Percentiles rank a stretch among this genome's conserved stretches.
Conservation (phyloP, 2,113 vertebrate species). For the Syngnathus scovelli region DNA sequence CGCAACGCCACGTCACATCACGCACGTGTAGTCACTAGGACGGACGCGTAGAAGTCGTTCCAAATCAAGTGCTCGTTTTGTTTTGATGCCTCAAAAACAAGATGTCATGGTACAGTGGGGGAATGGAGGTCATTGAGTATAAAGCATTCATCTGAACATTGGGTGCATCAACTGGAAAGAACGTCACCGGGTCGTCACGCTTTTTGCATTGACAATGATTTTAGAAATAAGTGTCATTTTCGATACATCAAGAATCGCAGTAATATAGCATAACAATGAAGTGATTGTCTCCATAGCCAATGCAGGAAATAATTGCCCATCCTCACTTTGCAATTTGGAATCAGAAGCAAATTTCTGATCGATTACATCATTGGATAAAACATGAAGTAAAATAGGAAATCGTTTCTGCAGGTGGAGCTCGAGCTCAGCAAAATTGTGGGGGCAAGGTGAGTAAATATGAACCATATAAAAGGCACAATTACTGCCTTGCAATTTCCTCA, state of each 20-base stretch:
- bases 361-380: neutral
- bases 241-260: conserved; percentile 6
- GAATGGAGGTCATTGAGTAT: conserved; percentile 21
- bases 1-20: neutral
- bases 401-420: neutral
- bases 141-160: conserved; percentile 25
- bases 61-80: too few relatives aligned
- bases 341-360: neutral
- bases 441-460: conserved; percentile 37
- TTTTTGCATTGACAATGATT: neutral
- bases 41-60: neutral
- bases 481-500: conserved; percentile 55
- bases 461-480: conserved; percentile 30
- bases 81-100: too few relatives aligned
- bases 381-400: neutral
- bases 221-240: conserved; percentile 25
- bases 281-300: neutral
- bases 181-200: conserved; percentile 27
- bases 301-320: neutral
- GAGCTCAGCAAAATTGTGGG: neutral
- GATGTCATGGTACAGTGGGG: too few relatives aligned
- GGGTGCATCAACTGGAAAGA: conserved; percentile 38
- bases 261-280: neutral
- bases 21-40: neutral
- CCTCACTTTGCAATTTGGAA: neutral